Conservation (phyloP, 2,888 invertebrate genomes). For the Galerucella calmariensis region DNA sequence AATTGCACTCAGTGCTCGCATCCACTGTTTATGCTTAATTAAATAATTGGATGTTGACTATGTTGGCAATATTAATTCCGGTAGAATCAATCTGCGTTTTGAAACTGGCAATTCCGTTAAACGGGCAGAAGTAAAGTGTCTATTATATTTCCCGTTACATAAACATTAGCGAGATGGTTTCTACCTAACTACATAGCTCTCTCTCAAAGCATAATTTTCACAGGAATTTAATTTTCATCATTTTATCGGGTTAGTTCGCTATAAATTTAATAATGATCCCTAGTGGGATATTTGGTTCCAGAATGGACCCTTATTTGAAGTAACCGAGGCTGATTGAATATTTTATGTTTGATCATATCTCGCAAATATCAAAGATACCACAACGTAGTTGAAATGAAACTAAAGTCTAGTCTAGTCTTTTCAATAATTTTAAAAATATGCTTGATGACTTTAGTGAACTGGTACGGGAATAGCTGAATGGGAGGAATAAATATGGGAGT, state of each 20-base stretch:
- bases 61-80: background rate
- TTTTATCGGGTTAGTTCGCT: conserved; percentile 1
- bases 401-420: too few relatives aligned
- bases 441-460: too few relatives aligned
- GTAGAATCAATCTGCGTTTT: background rate
- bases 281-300: conserved; percentile 3
- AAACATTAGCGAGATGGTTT: conserved; percentile 1
- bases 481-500: too few relatives aligned
- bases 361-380: background rate
- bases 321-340: conserved; percentile 1
- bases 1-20: background rate
- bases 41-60: background rate
- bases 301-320: conserved; percentile 1
- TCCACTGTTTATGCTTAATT: background rate
- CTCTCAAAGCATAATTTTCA: conserved; percentile 16
- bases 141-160: background rate
- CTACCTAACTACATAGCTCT: background rate
- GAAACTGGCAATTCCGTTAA: background rate
- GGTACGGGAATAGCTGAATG: too few relatives aligned
- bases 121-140: background rate
- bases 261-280: conserved; percentile 17
- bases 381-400: background rate
- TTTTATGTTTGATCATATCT: conserved; percentile 5
- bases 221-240: conserved; percentile 15
- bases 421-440: background rate